A percentile compares a stretch with the other conserved stretches of the same genome.
Evolutionary conservation across 2,888 invertebrate species (phyloP).

Genomic region (Colostygia pectinataria): DNA sequence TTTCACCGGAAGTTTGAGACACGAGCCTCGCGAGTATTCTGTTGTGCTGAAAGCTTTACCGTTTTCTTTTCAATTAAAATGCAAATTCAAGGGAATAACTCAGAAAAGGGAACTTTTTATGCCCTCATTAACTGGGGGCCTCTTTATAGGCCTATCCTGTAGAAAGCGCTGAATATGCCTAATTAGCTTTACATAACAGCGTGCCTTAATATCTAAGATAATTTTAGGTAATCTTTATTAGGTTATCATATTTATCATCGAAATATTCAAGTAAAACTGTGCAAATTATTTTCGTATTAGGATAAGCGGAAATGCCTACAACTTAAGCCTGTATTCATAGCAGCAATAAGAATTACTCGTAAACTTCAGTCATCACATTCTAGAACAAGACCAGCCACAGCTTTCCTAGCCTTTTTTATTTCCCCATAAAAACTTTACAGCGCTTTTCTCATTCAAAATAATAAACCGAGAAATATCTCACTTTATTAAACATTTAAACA

Average conservation of each 20-base stretch:
- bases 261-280: background rate
- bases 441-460: constrained; percentile 22
- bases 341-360: constrained; percentile 17
- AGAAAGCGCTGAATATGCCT: constrained; percentile 58
- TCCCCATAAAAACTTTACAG: constrained; percentile 20
- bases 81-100: constrained; percentile 66
- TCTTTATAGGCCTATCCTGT: constrained; percentile 51
- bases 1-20: constrained; percentile 24
- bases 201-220: constrained; percentile 50
- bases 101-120: constrained; percentile 61
- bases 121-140: constrained; percentile 60
- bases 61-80: constrained; percentile 68
- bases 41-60: constrained; percentile 46
- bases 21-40: constrained; percentile 22
- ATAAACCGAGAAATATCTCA: constrained; percentile 29
- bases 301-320: background rate
- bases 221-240: constrained; percentile 12
- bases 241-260: background rate
- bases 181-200: constrained; percentile 56
- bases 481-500: constrained; percentile 28
- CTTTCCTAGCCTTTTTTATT: constrained; percentile 13
- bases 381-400: constrained; percentile 10
- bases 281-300: background rate
- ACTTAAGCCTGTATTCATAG: background rate
- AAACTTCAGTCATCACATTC: constrained; percentile 4